Conservation (phyloP, 1,140 invertebrate genomes). For the Drosophila nasuta region DNA sequence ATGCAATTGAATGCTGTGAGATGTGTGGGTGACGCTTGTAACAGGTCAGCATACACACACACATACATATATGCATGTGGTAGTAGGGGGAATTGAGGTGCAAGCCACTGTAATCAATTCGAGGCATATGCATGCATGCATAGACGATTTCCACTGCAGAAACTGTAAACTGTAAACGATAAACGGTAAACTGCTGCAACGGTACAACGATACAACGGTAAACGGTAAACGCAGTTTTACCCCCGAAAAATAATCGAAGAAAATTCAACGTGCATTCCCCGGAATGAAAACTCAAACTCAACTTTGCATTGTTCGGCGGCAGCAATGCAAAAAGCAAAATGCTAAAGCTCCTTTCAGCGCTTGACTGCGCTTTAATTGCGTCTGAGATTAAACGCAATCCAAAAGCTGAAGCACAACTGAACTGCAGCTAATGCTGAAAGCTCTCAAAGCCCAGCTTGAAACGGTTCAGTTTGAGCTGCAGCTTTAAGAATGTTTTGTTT, state of each 20-base stretch:
- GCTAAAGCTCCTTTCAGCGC: background rate
- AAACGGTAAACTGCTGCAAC: background rate
- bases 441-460: no score
- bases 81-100: background rate
- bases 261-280: conserved; percentile 19
- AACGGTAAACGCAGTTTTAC: conserved; percentile 23
- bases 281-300: conserved; percentile 6
- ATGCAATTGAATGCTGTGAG: conserved; percentile 42
- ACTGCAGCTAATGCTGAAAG: no score
- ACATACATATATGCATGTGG: no score
- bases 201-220: background rate
- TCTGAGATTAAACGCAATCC: background rate
- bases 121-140: conserved; percentile 39
- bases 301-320: background rate
- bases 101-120: conserved; percentile 45
- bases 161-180: background rate
- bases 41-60: background rate
- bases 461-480: no score
- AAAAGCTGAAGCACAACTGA: no score
- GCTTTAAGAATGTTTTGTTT: no score
- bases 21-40: conserved; percentile 2
- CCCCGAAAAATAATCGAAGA: conserved; percentile 15
- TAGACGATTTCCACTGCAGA: conserved; percentile 26
- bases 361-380: conserved; percentile 1
- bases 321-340: background rate